Base-by-base conservation (phyloP, 2,797 vertebrate genomes). In the Scleropages formosus region DNA sequence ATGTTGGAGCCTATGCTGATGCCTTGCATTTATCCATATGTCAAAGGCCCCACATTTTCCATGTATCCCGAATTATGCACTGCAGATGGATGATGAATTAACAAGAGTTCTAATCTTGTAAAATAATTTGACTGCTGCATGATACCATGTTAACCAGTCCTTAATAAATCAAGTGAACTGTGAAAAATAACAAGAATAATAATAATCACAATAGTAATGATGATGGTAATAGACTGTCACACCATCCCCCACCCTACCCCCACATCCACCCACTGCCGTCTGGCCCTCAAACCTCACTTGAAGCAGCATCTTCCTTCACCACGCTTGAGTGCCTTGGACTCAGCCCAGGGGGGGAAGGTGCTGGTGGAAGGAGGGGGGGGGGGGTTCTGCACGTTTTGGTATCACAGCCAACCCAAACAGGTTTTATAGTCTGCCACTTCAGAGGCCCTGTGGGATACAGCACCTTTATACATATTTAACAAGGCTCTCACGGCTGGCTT, bases 371-470 rank as follows among this genome's bases (percentile, higher is more conserved):
- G 26, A 73, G 31, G 76, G 75, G 78, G 66, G 77, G 82, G 78
- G 76, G 79, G 77, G 63, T 56, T 22, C n/a, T 20, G n/a, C 44
- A 20, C 59, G 47, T 80, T 83, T 78, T 79, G 79, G 78, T 83
- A 72, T 82, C 82, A 68, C 76, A 80, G 89, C 68, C 47, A 86
- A 90, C 78, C 89, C 89, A 89, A 94, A 90, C 90, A 86, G 84
- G 85, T 85, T 88, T 89, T 91, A 86, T 85, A 82, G 85, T 85
- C 85, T 62, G 63, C 80, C 80, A 82, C 86, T 85, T 84, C 87
- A 85, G 79, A 83, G 87, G 83, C 80, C 65, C 63, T 65, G 0
- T 77, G 81, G 84, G 61, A 78, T 73, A 44, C 75, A 68, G 76
- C 64, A 79, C 78, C 80, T 77, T 84, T 82, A 79, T 82, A 85